These are phyloP conservation scores for Xiphias gladius DNA, from an alignment of 2,113 vertebrate genomes.

Conservation along the genomic window DNA sequence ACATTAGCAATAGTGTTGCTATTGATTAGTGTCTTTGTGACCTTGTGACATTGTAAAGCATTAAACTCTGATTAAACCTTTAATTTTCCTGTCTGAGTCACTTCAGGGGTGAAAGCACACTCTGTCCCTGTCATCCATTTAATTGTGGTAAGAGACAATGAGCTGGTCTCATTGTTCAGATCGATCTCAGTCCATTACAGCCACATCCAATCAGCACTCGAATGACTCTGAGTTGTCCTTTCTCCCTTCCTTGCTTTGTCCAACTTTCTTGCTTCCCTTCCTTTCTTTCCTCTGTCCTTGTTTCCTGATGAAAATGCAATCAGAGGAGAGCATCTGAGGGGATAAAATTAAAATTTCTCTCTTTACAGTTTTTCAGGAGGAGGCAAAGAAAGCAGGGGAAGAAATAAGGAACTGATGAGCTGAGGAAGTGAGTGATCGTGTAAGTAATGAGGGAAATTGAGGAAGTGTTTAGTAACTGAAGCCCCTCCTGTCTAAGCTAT, in stretches of 20 bases:
- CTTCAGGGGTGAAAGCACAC: constrained; percentile 29
- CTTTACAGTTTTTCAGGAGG: constrained; percentile 64
- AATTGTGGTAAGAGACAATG: constrained; percentile 54
- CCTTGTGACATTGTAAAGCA: constrained; percentile 27
- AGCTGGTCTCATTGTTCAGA: constrained; percentile 76
- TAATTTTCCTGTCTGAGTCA: constrained; percentile 37
- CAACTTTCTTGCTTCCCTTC: constrained; percentile 33
- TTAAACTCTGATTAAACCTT: constrained; percentile 3
- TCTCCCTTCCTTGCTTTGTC: constrained; percentile 45
- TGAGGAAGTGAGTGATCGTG: constrained; percentile 68
- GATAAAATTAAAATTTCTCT: constrained; percentile 43
- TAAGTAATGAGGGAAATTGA: constrained; percentile 60
- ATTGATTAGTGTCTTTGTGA: constrained; percentile 20
- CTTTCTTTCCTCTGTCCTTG: constrained; percentile 55
- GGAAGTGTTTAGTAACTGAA: constrained; percentile 65
- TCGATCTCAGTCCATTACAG: constrained; percentile 50
- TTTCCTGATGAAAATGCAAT: constrained; percentile 73
- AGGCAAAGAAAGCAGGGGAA: constrained; percentile 59
- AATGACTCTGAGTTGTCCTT: constrained; percentile 56
- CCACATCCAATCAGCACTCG: constrained; percentile 41
- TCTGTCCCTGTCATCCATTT: constrained; percentile 32
- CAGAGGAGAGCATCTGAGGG: constrained; percentile 66
- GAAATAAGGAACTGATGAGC: constrained; percentile 60
- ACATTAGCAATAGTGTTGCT: constrained; percentile 6
- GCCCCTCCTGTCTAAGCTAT: constrained; percentile 69